Conservation (phyloP, 2,797 vertebrate species). For the Aeoliscus strigatus region DNA sequence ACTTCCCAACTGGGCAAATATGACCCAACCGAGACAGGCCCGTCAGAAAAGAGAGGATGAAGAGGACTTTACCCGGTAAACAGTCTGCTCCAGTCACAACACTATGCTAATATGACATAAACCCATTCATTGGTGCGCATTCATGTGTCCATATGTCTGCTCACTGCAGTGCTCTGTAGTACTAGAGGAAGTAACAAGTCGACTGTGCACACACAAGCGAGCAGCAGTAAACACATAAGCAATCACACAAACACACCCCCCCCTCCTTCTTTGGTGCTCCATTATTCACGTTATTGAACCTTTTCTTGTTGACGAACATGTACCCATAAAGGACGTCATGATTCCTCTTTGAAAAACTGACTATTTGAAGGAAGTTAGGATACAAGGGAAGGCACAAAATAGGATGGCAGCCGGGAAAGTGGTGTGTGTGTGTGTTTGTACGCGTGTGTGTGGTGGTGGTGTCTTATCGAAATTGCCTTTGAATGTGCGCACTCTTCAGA, state of each 20-base stretch:
- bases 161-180: neutral
- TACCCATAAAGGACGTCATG: conserved; percentile 41
- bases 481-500: conserved; percentile 59
- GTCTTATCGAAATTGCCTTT: conserved; percentile 74
- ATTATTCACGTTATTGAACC: conserved; percentile 41
- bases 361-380: conserved; percentile 45
- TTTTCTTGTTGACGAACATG: conserved; percentile 41
- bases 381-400: conserved; percentile 42
- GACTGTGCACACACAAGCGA: conserved; percentile 2
- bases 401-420: conserved; percentile 23
- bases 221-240: conserved; percentile 13
- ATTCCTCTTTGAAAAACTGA: conserved; percentile 57
- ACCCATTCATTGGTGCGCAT: neutral
- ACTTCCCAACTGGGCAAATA: conserved; percentile 93
- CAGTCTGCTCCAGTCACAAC: neutral
- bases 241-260: conserved; percentile 34
- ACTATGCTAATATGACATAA: neutral
- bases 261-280: conserved; percentile 14
- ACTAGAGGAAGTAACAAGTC: conserved; percentile 4
- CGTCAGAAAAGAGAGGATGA: conserved; percentile 96
- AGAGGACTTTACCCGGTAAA: conserved; percentile 91
- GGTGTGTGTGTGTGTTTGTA: no score
- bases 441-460: conserved; percentile 14
- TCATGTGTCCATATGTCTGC: neutral
- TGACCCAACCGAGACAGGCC: conserved; percentile 89